A percentile compares a stretch with the other conserved stretches of the same genome.
Conservation (phyloP, 2,888 invertebrate species). For the Epiblema foenella region DNA sequence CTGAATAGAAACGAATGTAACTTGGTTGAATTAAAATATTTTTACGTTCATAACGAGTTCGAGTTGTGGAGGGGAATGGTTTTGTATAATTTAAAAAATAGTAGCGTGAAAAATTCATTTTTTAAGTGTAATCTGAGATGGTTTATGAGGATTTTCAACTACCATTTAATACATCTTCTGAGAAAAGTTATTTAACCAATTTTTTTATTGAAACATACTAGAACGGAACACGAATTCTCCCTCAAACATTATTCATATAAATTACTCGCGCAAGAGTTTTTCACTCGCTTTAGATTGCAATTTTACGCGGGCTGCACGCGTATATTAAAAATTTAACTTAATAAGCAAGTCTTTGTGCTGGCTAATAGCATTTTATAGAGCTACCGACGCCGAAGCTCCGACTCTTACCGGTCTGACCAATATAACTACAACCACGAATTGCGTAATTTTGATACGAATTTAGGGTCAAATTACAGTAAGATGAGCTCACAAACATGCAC, state of each 20-base stretch:
- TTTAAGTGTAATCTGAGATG: neutral
- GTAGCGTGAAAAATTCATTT: neutral
- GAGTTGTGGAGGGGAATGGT: neutral
- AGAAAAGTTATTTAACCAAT: too few species aligned
- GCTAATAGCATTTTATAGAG: neutral
- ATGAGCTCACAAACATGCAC: neutral
- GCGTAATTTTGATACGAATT: neutral
- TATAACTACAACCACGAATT: neutral
- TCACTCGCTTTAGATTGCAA: constrained; percentile 70
- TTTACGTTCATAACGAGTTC: constrained; percentile 39
- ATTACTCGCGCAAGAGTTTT: constrained; percentile 56
- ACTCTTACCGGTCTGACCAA: neutral
- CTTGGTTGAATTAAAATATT: constrained; percentile 43
- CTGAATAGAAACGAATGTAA: constrained; percentile 38
- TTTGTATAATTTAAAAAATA: constrained; percentile 21
- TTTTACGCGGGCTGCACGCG: constrained; percentile 79
- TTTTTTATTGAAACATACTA: neutral
- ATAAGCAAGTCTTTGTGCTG: constrained; percentile 64
- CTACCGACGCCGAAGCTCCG: neutral
- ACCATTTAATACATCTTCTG: too few species aligned
- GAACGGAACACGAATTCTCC: neutral
- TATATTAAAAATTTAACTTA: constrained; percentile 84
- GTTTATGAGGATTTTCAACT: too few species aligned
- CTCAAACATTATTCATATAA: constrained; percentile 48
- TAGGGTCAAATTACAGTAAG: neutral